Conservation (phyloP, 2,113 vertebrate species). For the Baryphthengus martii region DNA sequence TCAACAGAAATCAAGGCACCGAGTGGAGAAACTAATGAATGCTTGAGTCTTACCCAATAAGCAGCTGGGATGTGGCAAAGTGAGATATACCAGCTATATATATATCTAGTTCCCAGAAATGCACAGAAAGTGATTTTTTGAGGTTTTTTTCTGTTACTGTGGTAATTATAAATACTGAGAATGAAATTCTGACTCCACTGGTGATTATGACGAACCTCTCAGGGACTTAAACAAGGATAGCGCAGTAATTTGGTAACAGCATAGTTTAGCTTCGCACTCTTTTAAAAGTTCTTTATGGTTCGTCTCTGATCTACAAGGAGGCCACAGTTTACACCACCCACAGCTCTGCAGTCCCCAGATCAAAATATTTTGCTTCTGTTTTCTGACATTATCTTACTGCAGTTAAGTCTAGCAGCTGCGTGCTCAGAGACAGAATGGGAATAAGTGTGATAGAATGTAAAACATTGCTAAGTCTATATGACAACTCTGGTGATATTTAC, state of each 20-base stretch:
- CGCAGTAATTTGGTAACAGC: neutral
- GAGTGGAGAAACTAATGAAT: neutral
- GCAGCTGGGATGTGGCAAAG: neutral
- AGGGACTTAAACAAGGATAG: neutral
- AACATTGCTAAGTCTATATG: constrained; percentile 25
- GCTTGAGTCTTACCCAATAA: neutral
- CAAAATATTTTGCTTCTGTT: constrained; percentile 69
- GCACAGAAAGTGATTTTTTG: neutral
- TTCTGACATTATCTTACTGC: constrained; percentile 54
- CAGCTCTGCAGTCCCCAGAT: constrained; percentile 52
- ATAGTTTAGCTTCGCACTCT: constrained; percentile 8
- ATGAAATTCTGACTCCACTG: neutral
- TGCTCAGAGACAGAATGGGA: constrained; percentile 43
- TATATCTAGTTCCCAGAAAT: neutral
- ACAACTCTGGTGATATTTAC: constrained; percentile 30
- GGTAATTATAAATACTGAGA: neutral
- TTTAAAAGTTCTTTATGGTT: constrained; percentile 31
- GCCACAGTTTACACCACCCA: constrained; percentile 56
- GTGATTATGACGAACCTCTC: neutral
- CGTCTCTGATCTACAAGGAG: constrained; percentile 27
- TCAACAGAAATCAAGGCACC: neutral
- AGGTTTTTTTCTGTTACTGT: neutral
- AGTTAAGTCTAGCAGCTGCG: constrained; percentile 59
- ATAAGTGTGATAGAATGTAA: constrained; percentile 47
- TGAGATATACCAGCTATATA: neutral